phyloP scores from a whole-genome alignment of 2,797 vertebrate species.

The Morus bassanus region DNA sequence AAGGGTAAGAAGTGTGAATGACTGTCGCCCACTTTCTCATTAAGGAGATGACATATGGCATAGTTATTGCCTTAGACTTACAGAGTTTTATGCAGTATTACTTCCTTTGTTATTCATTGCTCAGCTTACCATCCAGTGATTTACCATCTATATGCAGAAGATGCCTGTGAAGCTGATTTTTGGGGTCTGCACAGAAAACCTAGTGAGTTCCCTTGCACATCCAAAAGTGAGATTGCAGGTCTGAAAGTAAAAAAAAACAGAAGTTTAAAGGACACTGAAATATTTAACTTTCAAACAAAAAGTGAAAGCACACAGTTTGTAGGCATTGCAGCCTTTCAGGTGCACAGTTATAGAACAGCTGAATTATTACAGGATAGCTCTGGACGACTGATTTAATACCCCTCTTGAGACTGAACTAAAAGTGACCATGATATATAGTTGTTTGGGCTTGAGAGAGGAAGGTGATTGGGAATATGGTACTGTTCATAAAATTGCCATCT shows the following conservation, averaged over 20 bases:
- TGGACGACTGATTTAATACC: background rate
- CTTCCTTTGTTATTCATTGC: background rate
- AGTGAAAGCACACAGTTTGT: background rate
- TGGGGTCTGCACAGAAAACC: background rate
- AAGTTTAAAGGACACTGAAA: background rate
- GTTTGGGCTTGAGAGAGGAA: background rate
- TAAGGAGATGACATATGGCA: background rate
- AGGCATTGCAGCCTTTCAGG: background rate
- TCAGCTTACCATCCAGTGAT: background rate
- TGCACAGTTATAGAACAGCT: background rate
- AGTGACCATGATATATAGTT: background rate
- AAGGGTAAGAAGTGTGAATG: background rate
- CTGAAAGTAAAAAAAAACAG: background rate
- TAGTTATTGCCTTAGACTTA: background rate
- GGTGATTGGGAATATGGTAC: slow-evolving; percentile 1
- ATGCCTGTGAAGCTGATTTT: background rate
- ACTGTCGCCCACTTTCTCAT: background rate
- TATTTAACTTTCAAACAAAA: background rate
- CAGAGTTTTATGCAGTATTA: background rate
- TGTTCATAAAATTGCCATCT: slow-evolving; percentile 7
- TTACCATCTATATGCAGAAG: background rate
- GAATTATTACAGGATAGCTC: slow-evolving; percentile 7
- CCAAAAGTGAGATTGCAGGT: background rate
- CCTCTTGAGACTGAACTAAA: background rate
- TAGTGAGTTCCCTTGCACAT: background rate